These are phyloP conservation scores for Drosophila sordidula DNA, from an alignment of 2,888 invertebrate genomes.

Conservation along the genomic window DNA sequence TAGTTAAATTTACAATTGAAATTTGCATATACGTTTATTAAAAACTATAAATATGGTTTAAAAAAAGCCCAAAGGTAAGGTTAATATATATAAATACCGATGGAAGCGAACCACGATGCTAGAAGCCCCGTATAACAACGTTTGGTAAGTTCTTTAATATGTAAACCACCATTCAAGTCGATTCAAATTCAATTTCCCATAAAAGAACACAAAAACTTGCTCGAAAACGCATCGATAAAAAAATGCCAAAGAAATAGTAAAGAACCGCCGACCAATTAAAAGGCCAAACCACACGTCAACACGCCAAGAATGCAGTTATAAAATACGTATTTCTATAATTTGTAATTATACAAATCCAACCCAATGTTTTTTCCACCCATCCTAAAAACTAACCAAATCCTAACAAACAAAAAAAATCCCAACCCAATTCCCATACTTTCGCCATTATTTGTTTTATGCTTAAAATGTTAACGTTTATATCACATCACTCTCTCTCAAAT, in stretches of 20 bases:
- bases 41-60: slow-evolving; percentile 32
- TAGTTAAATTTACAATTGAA: slow-evolving; percentile 46
- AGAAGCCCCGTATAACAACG: slow-evolving; percentile 82
- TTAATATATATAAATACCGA: slow-evolving; percentile 71
- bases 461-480: slow-evolving; percentile 70
- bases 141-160: slow-evolving; percentile 84
- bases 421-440: slow-evolving; percentile 11
- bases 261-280: slow-evolving; percentile 46
- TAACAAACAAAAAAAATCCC: slow-evolving; percentile 1
- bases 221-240: slow-evolving; percentile 64
- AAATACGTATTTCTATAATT: slow-evolving; percentile 44
- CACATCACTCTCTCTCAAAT: slow-evolving; percentile 71
- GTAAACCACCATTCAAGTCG: slow-evolving; percentile 60
- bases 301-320: slow-evolving; percentile 73
- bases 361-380: slow-evolving; percentile 2
- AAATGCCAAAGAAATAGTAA: slow-evolving; percentile 56
- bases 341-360: slow-evolving; percentile 21
- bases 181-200: slow-evolving; percentile 46
- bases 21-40: slow-evolving; percentile 40
- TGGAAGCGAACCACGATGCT: slow-evolving; percentile 81
- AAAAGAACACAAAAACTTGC: slow-evolving; percentile 62
- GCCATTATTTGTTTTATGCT: slow-evolving; percentile 61
- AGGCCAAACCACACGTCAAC: slow-evolving; percentile 84
- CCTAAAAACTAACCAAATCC: slow-evolving; percentile 6
- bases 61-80: slow-evolving; percentile 82